Evolutionary conservation across 2,797 vertebrate species (phyloP), one percentile per base, ranked within the genome.

Genomic region (Buphagus erythrorhynchus): DNA sequence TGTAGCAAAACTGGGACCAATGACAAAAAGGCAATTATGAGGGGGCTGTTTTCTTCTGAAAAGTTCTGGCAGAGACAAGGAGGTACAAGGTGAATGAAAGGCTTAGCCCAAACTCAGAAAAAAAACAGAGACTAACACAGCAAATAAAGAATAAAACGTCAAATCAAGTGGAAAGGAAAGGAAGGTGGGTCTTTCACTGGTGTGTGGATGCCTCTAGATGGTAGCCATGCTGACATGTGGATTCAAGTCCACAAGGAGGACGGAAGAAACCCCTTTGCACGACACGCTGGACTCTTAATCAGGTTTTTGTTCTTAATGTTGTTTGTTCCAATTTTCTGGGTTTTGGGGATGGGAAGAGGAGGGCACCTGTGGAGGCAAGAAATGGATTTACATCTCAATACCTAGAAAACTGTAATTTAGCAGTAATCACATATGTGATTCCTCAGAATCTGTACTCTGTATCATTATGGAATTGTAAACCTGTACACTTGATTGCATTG

Each of bases 71-170:
- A 36, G 18, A 85, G 26, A 88, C 10, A 38, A 21, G 10, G 20
- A 71, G 17, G 12, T 59, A 5, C 20, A 86, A 55, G 6, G 29
- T 22, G 25, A 67, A n/a, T 4, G 10, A 82, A 87, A 72, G 43
- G 16, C 11, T 68, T 17, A n/a, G 40, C 29, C 28, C 20, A 71
- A 82, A 57, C 22, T 81, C 9, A 12, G 33, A 61, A 66, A 52
- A 38, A 68, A 69, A 57, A 1, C 0, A 6, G 8, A 66, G 10
- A 45, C 21, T 38, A 57, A 43, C 1, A 2, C 2, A 57, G 8
- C 5, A 85, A 67, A 75, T 48, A 35, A 15, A 68, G 10, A 63
- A 68, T 10, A 83, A 91, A 88, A 66, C 18, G 8, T 4, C 51
- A 66, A 62, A 80, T 10, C 1, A 5, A 86, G 16, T 12, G 7